phyloP scores from a whole-genome alignment of 2,888 invertebrate genomes.

The Tinea pellionella region DNA sequence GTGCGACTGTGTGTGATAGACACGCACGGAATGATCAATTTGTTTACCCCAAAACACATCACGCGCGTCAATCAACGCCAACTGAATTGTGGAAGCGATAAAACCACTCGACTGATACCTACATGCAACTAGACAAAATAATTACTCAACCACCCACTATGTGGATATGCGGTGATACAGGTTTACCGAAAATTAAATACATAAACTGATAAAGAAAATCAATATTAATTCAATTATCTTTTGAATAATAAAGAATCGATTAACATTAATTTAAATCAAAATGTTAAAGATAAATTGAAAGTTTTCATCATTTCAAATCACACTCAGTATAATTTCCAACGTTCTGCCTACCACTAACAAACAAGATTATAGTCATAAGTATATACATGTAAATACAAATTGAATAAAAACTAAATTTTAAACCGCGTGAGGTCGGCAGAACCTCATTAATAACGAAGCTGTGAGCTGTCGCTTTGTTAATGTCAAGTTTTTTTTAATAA shows the following conservation, averaged over 20 bases:
- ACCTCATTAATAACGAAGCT: slow-evolving; percentile 63
- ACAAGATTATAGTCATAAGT: not conserved
- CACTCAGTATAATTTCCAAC: too few relatives aligned
- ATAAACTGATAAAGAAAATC: too few relatives aligned
- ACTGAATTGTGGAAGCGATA: slow-evolving; percentile 35
- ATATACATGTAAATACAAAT: slow-evolving; percentile 44
- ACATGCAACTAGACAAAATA: slow-evolving; percentile 18
- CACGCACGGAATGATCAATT: slow-evolving; percentile 43
- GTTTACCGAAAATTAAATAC: too few relatives aligned
- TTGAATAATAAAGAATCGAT: too few relatives aligned
- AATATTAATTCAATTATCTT: too few relatives aligned
- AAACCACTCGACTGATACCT: slow-evolving; percentile 37
- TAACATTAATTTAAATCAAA: too few relatives aligned
- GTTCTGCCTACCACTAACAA: not conserved
- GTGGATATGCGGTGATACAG: not conserved
- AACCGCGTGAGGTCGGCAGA: slow-evolving; percentile 19
- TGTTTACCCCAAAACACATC: slow-evolving; percentile 52
- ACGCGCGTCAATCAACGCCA: slow-evolving; percentile 52
- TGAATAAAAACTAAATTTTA: slow-evolving; percentile 26
- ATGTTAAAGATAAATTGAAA: too few relatives aligned
- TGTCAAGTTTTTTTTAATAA: slow-evolving; percentile 64
- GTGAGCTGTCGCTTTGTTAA: slow-evolving; percentile 65
- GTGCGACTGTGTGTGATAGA: not conserved
- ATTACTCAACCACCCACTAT: slow-evolving; percentile 36
- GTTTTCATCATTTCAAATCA: too few relatives aligned